These are phyloP conservation scores for Hipposideros armiger DNA, from an alignment of 2,113 vertebrate genomes.

Conservation along the genomic window DNA sequence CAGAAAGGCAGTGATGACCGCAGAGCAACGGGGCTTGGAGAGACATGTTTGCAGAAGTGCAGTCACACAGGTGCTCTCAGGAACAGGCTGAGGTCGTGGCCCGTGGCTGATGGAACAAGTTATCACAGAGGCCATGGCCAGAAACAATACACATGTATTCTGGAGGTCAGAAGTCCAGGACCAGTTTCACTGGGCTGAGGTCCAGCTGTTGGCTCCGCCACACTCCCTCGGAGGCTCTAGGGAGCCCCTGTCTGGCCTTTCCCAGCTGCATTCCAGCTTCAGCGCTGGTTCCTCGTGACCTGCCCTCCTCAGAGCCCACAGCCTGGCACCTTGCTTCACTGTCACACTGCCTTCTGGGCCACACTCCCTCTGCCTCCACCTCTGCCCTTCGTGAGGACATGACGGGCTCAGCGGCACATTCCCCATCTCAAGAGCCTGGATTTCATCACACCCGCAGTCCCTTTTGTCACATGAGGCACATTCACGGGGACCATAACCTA, in stretches of 20 bases:
- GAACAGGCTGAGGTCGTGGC: background rate
- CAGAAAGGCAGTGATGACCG: rapidly evolving
- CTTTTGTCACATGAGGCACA: background rate
- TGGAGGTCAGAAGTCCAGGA: background rate
- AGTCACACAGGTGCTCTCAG: background rate
- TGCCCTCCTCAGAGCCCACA: background rate
- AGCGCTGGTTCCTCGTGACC: background rate
- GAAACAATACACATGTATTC: background rate
- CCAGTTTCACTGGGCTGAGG: background rate
- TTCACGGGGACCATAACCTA: background rate
- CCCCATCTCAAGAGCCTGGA: background rate
- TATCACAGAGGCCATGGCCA: rapidly evolving
- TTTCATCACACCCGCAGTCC: background rate
- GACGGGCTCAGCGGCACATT: no score
- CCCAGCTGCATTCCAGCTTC: background rate
- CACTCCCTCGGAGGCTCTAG: background rate
- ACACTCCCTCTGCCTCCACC: background rate
- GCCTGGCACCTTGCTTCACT: background rate
- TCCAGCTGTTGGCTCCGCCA: background rate
- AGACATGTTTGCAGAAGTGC: rapidly evolving
- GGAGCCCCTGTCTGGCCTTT: background rate
- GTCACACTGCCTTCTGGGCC: background rate
- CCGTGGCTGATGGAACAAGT: background rate
- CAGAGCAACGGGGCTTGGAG: background rate
- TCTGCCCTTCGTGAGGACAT: no score